Evolutionary conservation across 2,113 vertebrate genomes (phyloP).

Genomic region (Corythaixoides concolor): DNA sequence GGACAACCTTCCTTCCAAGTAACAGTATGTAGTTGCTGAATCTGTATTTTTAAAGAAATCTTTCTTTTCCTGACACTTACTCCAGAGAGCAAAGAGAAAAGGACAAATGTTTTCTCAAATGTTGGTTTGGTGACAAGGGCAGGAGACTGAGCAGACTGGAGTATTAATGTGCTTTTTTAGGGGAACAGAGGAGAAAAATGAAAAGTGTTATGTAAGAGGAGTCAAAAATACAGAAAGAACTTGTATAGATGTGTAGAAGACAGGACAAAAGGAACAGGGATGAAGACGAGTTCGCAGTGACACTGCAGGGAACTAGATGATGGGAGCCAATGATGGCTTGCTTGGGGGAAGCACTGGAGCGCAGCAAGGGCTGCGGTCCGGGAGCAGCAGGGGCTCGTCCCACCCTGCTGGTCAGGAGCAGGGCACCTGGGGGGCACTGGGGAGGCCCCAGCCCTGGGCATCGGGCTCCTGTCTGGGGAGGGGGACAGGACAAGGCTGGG

Average conservation of each 20-base stretch:
- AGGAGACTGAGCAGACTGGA: background rate
- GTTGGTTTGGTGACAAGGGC: conserved; percentile 26
- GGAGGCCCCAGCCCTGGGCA: background rate
- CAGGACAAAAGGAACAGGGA: background rate
- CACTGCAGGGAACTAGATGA: background rate
- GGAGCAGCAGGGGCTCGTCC: background rate
- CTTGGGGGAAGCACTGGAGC: background rate
- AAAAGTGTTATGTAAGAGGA: background rate
- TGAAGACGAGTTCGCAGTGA: background rate
- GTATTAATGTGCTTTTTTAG: conserved; percentile 1
- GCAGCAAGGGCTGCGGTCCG: background rate
- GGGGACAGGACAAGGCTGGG: background rate
- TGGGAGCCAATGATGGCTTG: background rate
- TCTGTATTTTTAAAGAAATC: conserved; percentile 27
- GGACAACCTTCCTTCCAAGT: conserved; percentile 49
- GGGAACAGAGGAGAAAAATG: background rate
- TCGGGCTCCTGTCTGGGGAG: background rate
- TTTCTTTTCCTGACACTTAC: background rate
- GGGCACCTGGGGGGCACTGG: fast-evolving
- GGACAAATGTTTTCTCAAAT: conserved; percentile 35
- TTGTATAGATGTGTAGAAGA: background rate
- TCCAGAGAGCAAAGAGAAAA: conserved; percentile 37
- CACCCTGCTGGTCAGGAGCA: background rate
- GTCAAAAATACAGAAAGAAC: background rate
- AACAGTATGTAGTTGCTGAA: conserved; percentile 62